These are phyloP conservation scores for Mus minutoides DNA, from an alignment of 2,797 vertebrate species.

Conservation along the genomic window DNA sequence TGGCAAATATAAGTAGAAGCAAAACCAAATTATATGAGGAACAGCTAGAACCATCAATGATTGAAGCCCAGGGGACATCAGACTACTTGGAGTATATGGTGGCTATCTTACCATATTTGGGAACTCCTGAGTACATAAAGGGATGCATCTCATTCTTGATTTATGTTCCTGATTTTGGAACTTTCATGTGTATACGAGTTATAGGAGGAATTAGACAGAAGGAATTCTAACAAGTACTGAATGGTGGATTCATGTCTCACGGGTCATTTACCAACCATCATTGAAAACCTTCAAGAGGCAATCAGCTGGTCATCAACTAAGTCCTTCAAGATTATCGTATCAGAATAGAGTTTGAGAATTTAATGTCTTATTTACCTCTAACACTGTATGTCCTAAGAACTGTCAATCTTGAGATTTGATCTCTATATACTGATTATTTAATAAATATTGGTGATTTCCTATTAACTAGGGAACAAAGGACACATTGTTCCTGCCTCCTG, in stretches of 20 bases:
- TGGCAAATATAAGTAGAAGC: background rate
- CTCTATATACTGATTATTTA: background rate
- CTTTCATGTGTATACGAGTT: background rate
- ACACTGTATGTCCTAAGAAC: background rate
- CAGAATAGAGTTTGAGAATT: background rate
- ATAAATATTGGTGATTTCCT: background rate
- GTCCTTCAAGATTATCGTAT: background rate
- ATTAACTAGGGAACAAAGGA: background rate
- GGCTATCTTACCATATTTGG: background rate
- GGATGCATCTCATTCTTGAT: background rate
- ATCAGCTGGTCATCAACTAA: background rate
- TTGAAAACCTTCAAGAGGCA: slow-evolving; percentile 13
- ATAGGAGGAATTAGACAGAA: background rate
- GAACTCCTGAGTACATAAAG: background rate
- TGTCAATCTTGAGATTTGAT: background rate
- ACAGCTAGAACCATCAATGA: background rate
- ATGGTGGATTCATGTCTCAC: background rate
- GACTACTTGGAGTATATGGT: background rate
- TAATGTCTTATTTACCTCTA: background rate
- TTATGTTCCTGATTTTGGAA: background rate
- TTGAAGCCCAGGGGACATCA: background rate
- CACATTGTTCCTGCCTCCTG: background rate
- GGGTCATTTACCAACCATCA: background rate
- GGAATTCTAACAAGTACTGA: slow-evolving; percentile 1
- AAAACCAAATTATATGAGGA: background rate